phyloP scores from a whole-genome alignment of 1,140 invertebrate genomes.

The Bombus haemorrhoidalis region DNA sequence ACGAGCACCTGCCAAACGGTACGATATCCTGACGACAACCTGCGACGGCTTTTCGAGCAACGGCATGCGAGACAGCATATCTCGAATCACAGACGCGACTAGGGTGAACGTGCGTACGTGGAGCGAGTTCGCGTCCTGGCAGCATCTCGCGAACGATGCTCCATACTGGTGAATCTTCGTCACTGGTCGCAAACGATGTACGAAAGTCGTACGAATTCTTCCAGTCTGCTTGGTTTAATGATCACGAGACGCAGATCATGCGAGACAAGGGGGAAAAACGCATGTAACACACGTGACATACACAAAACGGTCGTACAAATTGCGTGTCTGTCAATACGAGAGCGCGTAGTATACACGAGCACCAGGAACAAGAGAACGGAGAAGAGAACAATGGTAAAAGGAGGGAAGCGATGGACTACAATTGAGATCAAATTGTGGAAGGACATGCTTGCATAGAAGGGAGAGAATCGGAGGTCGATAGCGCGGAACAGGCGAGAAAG shows the following conservation, averaged over 20 bases:
- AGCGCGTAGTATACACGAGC: neutral
- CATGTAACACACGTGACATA: neutral
- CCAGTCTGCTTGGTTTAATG: constrained; percentile 41
- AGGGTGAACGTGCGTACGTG: constrained; percentile 84
- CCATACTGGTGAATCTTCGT: constrained; percentile 87
- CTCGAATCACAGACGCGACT: constrained; percentile 78
- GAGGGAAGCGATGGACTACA: constrained; percentile 24
- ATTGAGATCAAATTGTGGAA: constrained; percentile 38
- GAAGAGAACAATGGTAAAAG: constrained; percentile 15
- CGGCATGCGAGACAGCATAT: constrained; percentile 36
- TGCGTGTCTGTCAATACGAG: neutral
- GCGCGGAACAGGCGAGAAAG: constrained; percentile 26
- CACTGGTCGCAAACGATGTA: constrained; percentile 57
- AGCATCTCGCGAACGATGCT: constrained; percentile 85
- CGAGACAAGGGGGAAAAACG: constrained; percentile 24
- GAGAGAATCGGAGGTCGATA: constrained; percentile 20
- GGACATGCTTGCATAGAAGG: constrained; percentile 16
- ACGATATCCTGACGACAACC: constrained; percentile 50
- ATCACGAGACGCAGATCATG: constrained; percentile 53
- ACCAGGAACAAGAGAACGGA: constrained; percentile 24
- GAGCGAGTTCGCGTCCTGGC: constrained; percentile 90
- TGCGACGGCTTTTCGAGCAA: constrained; percentile 45
- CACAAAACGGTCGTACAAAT: neutral
- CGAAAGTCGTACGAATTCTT: constrained; percentile 59
- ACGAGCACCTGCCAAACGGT: constrained; percentile 49